Evolutionary conservation across 2,888 invertebrate species (phyloP).

Genomic region (Lagria hirta): DNA sequence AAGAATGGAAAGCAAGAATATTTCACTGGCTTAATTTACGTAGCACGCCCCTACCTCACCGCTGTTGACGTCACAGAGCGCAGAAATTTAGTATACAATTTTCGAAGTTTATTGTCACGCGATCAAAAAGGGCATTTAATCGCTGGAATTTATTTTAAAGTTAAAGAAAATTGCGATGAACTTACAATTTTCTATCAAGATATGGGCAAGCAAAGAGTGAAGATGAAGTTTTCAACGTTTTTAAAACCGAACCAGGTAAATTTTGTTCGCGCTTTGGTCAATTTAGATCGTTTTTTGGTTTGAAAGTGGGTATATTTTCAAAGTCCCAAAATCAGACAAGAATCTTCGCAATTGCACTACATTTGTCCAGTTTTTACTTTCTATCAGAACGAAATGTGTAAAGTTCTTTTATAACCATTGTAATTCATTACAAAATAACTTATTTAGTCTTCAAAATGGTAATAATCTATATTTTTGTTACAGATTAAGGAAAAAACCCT

Average conservation of each 20-base stretch:
- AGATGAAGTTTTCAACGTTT: conserved; percentile 74
- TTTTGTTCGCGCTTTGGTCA: conserved; percentile 3
- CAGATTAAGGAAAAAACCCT: conserved; percentile 65
- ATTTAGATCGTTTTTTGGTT: too few species aligned
- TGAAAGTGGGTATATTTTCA: too few species aligned
- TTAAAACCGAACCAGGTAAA: conserved; percentile 42
- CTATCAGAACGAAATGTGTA: too few species aligned
- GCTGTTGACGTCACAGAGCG: conserved; percentile 86
- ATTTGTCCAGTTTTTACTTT: too few species aligned
- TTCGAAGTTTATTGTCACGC: conserved; percentile 76
- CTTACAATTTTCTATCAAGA: conserved; percentile 80
- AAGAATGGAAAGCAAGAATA: conserved; percentile 60
- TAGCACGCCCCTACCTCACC: conserved; percentile 75
- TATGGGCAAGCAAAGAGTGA: conserved; percentile 68
- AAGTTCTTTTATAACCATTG: too few species aligned
- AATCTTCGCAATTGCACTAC: too few species aligned
- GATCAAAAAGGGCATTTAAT: conserved; percentile 81
- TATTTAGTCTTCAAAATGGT: too few species aligned
- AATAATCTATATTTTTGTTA: conserved; percentile 35
- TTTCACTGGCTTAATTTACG: conserved; percentile 73
- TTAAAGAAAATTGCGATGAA: conserved; percentile 60
- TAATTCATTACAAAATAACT: too few species aligned
- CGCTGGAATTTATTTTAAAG: conserved; percentile 84
- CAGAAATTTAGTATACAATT: conserved; percentile 83
- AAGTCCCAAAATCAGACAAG: too few species aligned